Evolutionary conservation across 2,113 vertebrate genomes (phyloP).

Genomic region (Eclectus roratus): DNA sequence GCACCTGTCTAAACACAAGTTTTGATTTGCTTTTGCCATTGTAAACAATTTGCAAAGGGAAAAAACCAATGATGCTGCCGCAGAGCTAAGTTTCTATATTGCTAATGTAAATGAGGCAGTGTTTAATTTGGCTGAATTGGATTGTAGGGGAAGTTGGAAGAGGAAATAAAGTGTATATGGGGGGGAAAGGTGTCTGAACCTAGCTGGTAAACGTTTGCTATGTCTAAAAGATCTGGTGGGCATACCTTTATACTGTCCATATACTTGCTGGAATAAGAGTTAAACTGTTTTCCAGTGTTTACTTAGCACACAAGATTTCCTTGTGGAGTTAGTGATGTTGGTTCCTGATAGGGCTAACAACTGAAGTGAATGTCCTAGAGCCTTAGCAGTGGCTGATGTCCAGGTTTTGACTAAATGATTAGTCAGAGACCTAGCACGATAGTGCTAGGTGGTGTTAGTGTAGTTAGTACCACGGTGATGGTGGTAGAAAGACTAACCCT

Average conservation of each 20-base stretch:
- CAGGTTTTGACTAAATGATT: neutral
- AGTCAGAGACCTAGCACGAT: neutral
- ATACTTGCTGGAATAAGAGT: neutral
- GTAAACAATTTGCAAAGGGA: neutral
- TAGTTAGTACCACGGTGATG: neutral
- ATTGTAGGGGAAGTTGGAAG: neutral
- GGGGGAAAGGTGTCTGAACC: neutral
- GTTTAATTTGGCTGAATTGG: neutral
- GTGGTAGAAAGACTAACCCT: neutral
- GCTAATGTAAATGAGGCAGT: neutral
- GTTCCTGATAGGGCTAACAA: neutral
- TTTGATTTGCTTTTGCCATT: neutral
- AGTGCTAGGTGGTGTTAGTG: neutral
- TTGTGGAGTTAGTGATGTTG: neutral
- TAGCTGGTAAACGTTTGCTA: neutral
- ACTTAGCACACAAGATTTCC: neutral
- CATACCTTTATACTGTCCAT: neutral
- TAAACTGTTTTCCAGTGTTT: neutral
- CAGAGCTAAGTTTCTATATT: neutral
- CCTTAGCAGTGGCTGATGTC: neutral
- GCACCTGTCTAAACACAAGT: conserved; percentile 11
- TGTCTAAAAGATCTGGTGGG: neutral
- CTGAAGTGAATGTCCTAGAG: neutral
- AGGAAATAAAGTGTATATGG: neutral
- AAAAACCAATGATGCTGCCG: neutral